A percentile compares a stretch with the other conserved stretches of the same genome.
These are phyloP conservation scores for Phortica okadai DNA, from an alignment of 2,888 invertebrate species.

Conservation along the genomic window DNA sequence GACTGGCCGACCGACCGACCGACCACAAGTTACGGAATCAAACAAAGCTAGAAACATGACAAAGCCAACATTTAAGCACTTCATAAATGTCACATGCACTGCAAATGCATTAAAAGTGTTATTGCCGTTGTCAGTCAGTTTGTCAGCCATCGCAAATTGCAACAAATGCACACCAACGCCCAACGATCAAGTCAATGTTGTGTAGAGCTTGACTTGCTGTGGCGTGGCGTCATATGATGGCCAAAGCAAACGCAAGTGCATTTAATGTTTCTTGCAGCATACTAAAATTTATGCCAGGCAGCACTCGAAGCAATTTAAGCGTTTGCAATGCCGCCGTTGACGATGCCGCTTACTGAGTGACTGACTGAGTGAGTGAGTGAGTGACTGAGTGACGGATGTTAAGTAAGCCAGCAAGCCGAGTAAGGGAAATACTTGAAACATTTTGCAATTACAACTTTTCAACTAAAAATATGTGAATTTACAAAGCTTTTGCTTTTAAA, in stretches of 20 bases:
- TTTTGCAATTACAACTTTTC: constrained; percentile 8
- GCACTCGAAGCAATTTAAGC: not conserved
- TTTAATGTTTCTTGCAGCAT: constrained; percentile 11
- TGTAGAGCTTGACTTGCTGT: not conserved
- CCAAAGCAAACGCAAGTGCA: constrained; percentile 20
- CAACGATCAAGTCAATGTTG: not conserved
- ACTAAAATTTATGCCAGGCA: constrained; percentile 8
- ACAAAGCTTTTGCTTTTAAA: constrained; percentile 61
- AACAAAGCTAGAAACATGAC: constrained; percentile 34
- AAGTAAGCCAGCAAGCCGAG: constrained; percentile 1
- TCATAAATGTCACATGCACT: constrained; percentile 28
- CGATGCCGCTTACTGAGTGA: not conserved
- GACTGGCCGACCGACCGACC: not conserved
- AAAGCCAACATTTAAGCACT: constrained; percentile 21
- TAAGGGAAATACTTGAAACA: not conserved
- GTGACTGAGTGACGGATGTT: constrained; percentile 14
- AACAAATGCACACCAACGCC: not conserved
- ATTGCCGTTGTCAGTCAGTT: constrained; percentile 52
- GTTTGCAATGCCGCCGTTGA: not conserved
- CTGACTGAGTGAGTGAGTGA: not conserved
- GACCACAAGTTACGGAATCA: not conserved
- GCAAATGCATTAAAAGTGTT: constrained; percentile 35
- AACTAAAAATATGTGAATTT: constrained; percentile 15
- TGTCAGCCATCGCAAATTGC: constrained; percentile 25
- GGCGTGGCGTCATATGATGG: not conserved